Base-by-base conservation (phyloP, 1,140 invertebrate genomes). In the Bombus breviceps region DNA sequence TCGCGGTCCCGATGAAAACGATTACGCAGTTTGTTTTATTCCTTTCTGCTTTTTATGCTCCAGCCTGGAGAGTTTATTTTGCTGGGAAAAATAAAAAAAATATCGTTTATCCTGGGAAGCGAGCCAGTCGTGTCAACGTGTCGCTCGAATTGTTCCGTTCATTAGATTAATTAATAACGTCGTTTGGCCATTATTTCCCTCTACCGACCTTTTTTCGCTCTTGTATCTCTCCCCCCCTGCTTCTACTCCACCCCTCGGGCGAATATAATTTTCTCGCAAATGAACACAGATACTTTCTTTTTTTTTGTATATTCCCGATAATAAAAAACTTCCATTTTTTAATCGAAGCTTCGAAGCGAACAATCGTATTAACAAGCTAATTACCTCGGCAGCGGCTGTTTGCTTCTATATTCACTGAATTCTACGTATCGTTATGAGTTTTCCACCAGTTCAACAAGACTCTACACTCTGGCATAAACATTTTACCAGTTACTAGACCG, bases 161-260 rank as follows among this genome's bases (percentile, higher is more conserved):
- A 86, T 90, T 88, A 85, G 41, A 90, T 90, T 90, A 88, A 90
- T 91, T 88, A 88, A 83, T 86, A 81, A 64, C 34, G 25, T 59
- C 80, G 71, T 81, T 71, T 66, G 12, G 18, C 34, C 34, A 32
- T 28, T 25, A 10, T 75, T 32, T 18, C 59, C 62, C 53, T 32
- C 15, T 43, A 3, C 57, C 41, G 15, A 59, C 74, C 5, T n/a
- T 62, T 64, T 57, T 5, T 34, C 22, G 39, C 32, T 66, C 9
- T 34, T 8, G 39, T 32, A 10, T 73, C 3, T 15, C 3, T 32
- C 6, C 39, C 3, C 66, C 32, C 0, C 32, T 66, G 12, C 5
- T 32, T 15, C 5, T 2, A 6, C 13, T 13, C 13, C 13, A 8
- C n/a, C n/a, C 13, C n/a, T n/a, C 10, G 12, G 10, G 59, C 28